Conservation (phyloP, 2,888 invertebrate genomes). For the Andrena fulva region DNA sequence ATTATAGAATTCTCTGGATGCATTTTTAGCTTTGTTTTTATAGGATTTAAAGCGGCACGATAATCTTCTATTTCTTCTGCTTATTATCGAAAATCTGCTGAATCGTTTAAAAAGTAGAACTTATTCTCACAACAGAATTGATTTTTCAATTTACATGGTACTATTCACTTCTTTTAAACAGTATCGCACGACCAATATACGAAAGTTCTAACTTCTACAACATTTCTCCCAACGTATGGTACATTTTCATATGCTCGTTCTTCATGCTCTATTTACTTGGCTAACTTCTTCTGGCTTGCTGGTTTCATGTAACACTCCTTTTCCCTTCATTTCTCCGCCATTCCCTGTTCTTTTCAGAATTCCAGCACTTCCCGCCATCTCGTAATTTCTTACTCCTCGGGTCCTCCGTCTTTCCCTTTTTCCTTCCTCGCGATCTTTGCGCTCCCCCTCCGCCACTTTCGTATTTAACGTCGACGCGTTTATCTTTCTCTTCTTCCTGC, state of each 20-base stretch:
- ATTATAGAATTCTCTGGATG: too few relatives aligned
- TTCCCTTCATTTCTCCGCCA: background rate
- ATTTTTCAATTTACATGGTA: too few relatives aligned
- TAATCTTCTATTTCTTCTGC: too few relatives aligned
- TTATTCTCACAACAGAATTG: too few relatives aligned
- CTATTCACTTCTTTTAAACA: too few relatives aligned
- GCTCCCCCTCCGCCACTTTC: background rate
- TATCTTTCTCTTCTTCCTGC: background rate
- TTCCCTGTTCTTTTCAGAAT: background rate
- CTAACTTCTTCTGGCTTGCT: background rate
- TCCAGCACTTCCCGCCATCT: background rate
- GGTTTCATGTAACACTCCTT: background rate
- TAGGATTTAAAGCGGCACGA: too few relatives aligned
- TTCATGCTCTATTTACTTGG: background rate
- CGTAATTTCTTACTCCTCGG: background rate
- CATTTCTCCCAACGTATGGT: too few relatives aligned
- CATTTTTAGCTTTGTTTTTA: too few relatives aligned
- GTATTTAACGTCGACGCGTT: constrained; percentile 9
- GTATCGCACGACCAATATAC: too few relatives aligned
- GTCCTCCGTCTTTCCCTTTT: background rate
- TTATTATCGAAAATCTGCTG: too few relatives aligned
- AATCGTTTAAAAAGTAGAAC: too few relatives aligned
- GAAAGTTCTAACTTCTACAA: too few relatives aligned
- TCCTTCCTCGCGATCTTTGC: background rate
- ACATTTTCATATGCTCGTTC: background rate